A percentile compares a stretch with the other conserved stretches of the same genome.
Conservation (phyloP, 2,888 invertebrate species). For the Habroteleia sp. region DNA sequence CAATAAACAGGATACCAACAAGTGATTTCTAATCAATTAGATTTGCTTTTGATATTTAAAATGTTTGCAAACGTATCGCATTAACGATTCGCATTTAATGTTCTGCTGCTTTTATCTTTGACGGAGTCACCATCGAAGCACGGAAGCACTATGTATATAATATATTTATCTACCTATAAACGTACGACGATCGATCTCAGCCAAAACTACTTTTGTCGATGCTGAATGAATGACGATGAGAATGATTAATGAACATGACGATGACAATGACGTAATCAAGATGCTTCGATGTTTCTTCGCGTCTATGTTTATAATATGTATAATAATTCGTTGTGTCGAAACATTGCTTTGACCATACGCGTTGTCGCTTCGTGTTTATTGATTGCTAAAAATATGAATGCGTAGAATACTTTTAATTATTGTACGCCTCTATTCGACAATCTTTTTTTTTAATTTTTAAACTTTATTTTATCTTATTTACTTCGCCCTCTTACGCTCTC, state of each 20-base stretch:
- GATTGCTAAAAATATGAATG: slow-evolving; percentile 74
- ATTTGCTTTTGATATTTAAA: not conserved
- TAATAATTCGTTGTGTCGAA: slow-evolving; percentile 81
- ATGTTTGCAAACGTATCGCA: not conserved
- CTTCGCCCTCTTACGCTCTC: slow-evolving; percentile 13
- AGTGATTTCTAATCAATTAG: not conserved
- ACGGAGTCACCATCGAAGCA: slow-evolving; percentile 45
- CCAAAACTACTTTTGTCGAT: slow-evolving; percentile 62
- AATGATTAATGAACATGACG: slow-evolving; percentile 60
- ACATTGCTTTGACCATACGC: slow-evolving; percentile 78
- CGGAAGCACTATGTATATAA: slow-evolving; percentile 48
- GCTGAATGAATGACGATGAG: slow-evolving; percentile 60
- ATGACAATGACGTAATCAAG: slow-evolving; percentile 61
- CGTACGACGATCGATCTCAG: slow-evolving; percentile 64
- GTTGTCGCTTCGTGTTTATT: slow-evolving; percentile 68
- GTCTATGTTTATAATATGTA: slow-evolving; percentile 70
- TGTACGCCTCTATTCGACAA: slow-evolving; percentile 65
- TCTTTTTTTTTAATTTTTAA: slow-evolving; percentile 32
- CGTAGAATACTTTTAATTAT: slow-evolving; percentile 73
- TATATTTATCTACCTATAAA: slow-evolving; percentile 57
- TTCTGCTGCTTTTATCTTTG: not conserved
- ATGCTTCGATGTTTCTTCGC: slow-evolving; percentile 73
- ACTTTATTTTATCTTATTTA: slow-evolving; percentile 33
- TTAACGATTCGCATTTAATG: too few species aligned
- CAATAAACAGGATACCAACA: slow-evolving; percentile 16